Evolutionary conservation across 1,140 invertebrate species (phyloP), one percentile per base, ranked within the genome.

Genomic region (Drosophila sulfurigaster): DNA sequence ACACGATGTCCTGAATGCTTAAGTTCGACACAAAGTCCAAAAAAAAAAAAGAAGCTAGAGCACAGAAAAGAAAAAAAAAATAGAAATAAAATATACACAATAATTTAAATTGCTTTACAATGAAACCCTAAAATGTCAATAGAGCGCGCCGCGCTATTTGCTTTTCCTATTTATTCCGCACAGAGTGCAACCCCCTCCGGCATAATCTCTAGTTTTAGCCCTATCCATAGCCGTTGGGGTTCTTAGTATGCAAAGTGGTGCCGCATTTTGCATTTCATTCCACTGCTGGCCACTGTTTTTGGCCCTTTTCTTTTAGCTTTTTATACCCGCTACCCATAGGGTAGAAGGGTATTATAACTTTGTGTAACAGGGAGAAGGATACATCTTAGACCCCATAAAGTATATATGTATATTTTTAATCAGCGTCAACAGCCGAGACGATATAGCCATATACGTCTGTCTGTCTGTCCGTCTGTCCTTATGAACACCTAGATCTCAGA

Each of bases 101-200:
- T 89, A 89, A 89, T 89, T 89, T 89, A 89, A 89, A 89, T 89
- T 89, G 85, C 85, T 89, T 89, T 89, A 89, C 85, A 89, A 89
- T 89, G 85, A 89, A 89, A 89, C 85, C 85, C 85, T 76, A 85
- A 89, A 89, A 89, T 89, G 85, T 85, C 85, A 89, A 89, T 89
- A 85, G 81, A 89, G 68, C 70, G 30, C 54, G 75, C 49, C 64
- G 65, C 70, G 71, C 75, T 88, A 81, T 87, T 87, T 87, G 67
- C 83, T 72, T 88, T 87, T 87, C 38, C 85, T 81, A 81, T 87
- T 88, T 83, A 78, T 81, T 69, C 58, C 45, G 35, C 16, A 13
- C 35, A 54, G 28, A 13, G 11, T n/a, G 28, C 48, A 48, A 13
- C 41, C 68, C 30, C 1, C 16, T n/a, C n/a, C n/a, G 35, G 35